A percentile compares a stretch with the other conserved stretches of the same genome.
Evolutionary conservation across 2,888 invertebrate species (phyloP).

Genomic region (Corythucha ciliata): DNA sequence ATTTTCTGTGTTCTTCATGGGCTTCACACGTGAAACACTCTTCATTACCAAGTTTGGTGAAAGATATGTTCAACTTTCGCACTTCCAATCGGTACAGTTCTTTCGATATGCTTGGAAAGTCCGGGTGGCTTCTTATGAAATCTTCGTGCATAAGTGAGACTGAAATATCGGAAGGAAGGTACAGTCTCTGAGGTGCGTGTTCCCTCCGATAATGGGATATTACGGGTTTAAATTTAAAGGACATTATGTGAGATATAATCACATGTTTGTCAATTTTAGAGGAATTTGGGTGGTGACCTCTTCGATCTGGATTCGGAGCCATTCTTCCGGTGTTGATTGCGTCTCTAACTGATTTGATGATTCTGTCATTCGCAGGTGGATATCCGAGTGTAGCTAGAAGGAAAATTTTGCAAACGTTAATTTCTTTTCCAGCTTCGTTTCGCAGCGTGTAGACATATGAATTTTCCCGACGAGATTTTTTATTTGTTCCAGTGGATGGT

Average conservation of each 20-base stretch:
- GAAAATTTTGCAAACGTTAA: neutral
- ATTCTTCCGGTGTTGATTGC: slow-evolving; percentile 1
- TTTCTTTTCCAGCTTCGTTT: neutral
- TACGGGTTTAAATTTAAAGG: slow-evolving; percentile 9
- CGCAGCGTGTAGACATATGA: neutral
- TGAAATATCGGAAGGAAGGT: slow-evolving; percentile 28
- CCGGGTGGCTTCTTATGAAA: slow-evolving; percentile 25
- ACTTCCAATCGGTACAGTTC: slow-evolving; percentile 23
- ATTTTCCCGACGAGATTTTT: too few relatives aligned
- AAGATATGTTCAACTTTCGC: slow-evolving; percentile 30
- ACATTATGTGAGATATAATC: slow-evolving; percentile 5
- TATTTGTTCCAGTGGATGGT: too few relatives aligned
- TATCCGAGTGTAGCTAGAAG: neutral
- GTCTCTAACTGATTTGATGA: slow-evolving; percentile 5
- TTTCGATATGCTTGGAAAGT: slow-evolving; percentile 23
- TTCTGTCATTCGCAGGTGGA: slow-evolving; percentile 1
- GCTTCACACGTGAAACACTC: slow-evolving; percentile 30
- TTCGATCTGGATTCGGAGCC: neutral
- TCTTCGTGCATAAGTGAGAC: slow-evolving; percentile 24
- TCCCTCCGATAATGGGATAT: slow-evolving; percentile 29
- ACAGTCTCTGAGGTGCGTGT: slow-evolving; percentile 27
- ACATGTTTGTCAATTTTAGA: slow-evolving; percentile 3
- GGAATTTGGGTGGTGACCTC: neutral
- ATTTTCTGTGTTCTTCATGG: slow-evolving; percentile 17
- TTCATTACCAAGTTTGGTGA: slow-evolving; percentile 31